Percentiles rank a stretch among this genome's conserved stretches.
Evolutionary conservation across 2,113 vertebrate species (phyloP).

Genomic region (Ictalurus punctatus): DNA sequence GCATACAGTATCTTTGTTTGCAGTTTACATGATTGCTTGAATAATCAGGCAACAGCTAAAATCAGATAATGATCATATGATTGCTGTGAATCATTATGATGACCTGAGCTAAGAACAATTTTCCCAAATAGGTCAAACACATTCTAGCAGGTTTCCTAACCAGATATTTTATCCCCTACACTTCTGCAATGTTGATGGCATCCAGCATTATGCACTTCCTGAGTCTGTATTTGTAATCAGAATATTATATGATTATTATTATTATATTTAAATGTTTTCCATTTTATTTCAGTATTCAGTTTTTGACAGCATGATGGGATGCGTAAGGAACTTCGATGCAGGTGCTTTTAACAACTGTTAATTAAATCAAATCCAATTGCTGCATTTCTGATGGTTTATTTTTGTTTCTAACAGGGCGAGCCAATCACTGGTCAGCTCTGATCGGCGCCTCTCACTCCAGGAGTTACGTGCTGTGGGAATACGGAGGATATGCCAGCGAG

Average conservation of each 20-base stretch:
- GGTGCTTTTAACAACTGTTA: neutral
- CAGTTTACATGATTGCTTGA: neutral
- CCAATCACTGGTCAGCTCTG: constrained; percentile 97
- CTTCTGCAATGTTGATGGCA: neutral
- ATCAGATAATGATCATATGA: neutral
- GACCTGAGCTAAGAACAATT: neutral
- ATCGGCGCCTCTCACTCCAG: constrained; percentile 94
- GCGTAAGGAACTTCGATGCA: neutral
- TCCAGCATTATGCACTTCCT: neutral
- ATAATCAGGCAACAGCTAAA: neutral
- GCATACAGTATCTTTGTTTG: too few species aligned
- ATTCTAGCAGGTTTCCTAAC: neutral
- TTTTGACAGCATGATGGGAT: neutral
- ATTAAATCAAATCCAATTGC: neutral
- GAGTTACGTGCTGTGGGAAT: constrained; percentile 92
- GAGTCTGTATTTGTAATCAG: neutral
- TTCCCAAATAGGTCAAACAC: neutral
- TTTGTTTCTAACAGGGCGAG: constrained; percentile 75
- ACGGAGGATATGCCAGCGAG: constrained; percentile 90
- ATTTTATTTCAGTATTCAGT: neutral
- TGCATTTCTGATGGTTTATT: neutral
- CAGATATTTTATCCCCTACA: neutral
- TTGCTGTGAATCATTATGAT: neutral
- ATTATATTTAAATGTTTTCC: neutral
- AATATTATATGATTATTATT: neutral